phyloP scores from a whole-genome alignment of 2,888 invertebrate species.

The Aethes cnicana region DNA sequence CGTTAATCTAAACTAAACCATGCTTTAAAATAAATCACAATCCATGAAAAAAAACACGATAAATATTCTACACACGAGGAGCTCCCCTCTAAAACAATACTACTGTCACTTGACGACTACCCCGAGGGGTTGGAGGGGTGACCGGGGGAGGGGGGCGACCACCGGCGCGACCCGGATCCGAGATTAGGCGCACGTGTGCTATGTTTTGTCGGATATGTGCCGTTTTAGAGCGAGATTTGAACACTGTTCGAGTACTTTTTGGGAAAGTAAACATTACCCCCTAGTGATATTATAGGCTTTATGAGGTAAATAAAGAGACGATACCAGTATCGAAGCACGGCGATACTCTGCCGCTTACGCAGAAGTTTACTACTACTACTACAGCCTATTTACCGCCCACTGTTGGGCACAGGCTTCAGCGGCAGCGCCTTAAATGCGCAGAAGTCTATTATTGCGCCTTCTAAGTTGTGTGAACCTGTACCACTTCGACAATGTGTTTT shows the following conservation, averaged over 20 bases:
- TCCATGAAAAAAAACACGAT: not conserved
- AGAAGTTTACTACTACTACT: too few relatives aligned
- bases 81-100: constrained; percentile 28
- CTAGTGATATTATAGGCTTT: too few relatives aligned
- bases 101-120: constrained; percentile 16
- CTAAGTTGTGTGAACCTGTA: too few relatives aligned
- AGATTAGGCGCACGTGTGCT: constrained; percentile 23
- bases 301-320: too few relatives aligned
- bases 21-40: constrained; percentile 8
- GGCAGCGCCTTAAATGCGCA: too few relatives aligned
- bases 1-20: constrained; percentile 4
- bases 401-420: too few relatives aligned
- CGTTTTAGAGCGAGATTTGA: constrained; percentile 7
- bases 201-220: constrained; percentile 8
- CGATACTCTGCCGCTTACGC: too few relatives aligned
- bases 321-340: too few relatives aligned
- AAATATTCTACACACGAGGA: constrained; percentile 3
- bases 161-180: constrained; percentile 35
- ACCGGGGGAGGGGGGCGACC: constrained; percentile 21
- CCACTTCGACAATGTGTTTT: too few relatives aligned
- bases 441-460: too few relatives aligned
- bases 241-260: not conserved
- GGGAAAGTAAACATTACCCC: not conserved
- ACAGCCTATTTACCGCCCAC: too few relatives aligned
- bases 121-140: not conserved